Base-by-base conservation (phyloP, 2,888 invertebrate genomes). In the Melanostoma scalare region DNA sequence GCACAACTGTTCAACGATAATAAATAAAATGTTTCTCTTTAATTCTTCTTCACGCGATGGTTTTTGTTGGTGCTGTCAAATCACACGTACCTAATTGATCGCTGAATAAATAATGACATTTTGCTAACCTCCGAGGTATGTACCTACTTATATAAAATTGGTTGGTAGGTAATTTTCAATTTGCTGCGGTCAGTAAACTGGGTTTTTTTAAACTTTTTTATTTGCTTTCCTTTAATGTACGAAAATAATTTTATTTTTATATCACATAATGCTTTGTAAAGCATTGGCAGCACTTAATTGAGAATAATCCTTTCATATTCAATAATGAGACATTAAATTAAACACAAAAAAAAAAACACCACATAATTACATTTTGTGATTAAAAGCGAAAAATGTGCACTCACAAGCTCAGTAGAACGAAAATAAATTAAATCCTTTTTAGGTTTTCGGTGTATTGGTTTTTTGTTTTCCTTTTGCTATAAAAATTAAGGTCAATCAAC, bases 251-350 rank as follows among this genome's bases (percentile, higher is more conserved):
- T 40, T 58, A 56, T 33, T 20, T 48, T 52, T 58, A 56, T 61
- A 61, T 10, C 44, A 63, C 52, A 50, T 33, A 46, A 35, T 9
- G 10, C 30, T 50, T 46, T 20, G 42, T 9, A 72, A 67, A 48
- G 55, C 42, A 8, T 76, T 68, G 55, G 67, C 67, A 77, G 72
- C 72, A 72, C 67, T 82, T 77, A 82, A 77, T 82, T 82, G 68
- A 36, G 63, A 63, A 72, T 73, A 73, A 77, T 82, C 81, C 77
- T 38, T 33, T 55, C 36, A 77, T 68, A 72, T 76, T 61, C 61
- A 48, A 77, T 68, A 67, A 81, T 61, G 58, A 36, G 53, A 56
- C 42, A n/a, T 5, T 46, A 48, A 68, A 79, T 67, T 9, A 30
- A 61, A 68, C 50, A 20, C 2, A 53, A 31, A 56, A 75, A 61